A percentile compares a stretch with the other conserved stretches of the same genome.
These are phyloP conservation scores for Podarcis muralis DNA, from an alignment of 2,113 vertebrate species.

Conservation along the genomic window DNA sequence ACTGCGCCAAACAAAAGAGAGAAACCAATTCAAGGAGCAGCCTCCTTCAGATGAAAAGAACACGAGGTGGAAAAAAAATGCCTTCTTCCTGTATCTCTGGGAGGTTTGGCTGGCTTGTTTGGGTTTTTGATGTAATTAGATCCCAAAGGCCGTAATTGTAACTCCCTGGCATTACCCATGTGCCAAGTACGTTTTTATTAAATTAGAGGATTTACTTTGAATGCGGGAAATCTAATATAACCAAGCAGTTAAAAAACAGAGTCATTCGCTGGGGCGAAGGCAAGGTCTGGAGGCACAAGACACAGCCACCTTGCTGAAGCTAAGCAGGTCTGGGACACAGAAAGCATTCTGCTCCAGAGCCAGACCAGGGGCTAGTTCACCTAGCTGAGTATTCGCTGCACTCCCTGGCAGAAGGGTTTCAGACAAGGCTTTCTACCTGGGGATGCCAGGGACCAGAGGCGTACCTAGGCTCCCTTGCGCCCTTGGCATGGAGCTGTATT, in stretches of 20 bases:
- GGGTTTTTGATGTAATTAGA: neutral
- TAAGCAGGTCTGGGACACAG: neutral
- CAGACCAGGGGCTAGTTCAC: neutral
- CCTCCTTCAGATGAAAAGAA: constrained; percentile 30
- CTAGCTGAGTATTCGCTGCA: too few species aligned
- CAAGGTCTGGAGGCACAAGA: neutral
- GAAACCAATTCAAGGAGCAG: constrained; percentile 35
- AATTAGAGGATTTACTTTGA: neutral
- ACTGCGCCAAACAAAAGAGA: constrained; percentile 65
- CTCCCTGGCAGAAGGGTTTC: neutral
- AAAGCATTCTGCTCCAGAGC: neutral
- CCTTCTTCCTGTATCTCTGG: neutral
- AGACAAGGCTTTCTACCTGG: too few species aligned
- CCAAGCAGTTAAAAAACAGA: neutral
- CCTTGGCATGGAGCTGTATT: too few species aligned
- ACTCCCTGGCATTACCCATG: neutral
- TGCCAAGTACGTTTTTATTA: neutral
- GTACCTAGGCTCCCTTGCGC: too few species aligned
- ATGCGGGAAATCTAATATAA: neutral
- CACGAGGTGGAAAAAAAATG: neutral
- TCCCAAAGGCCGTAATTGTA: neutral
- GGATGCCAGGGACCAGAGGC: too few species aligned
- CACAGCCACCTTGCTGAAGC: neutral
- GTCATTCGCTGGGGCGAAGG: neutral
- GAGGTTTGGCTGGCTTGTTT: neutral